Conservation (phyloP, 2,113 vertebrate species). For the Saiga tatarica region DNA sequence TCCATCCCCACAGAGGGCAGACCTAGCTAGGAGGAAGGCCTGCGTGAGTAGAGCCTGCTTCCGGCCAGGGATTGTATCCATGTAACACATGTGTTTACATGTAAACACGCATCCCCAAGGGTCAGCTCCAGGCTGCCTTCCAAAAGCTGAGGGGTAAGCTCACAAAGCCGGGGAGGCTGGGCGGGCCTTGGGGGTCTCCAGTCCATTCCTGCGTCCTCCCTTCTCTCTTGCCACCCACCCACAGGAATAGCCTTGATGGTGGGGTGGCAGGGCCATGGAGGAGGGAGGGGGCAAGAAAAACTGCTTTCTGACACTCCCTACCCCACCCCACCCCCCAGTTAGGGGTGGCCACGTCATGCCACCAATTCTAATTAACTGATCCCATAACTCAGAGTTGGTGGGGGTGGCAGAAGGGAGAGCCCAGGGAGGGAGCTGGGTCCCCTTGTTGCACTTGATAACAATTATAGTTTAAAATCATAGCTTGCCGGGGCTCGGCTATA, state of each 20-base stretch:
- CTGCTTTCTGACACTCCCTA: neutral
- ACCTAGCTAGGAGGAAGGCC: conserved; percentile 33
- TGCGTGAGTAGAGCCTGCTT: conserved; percentile 18
- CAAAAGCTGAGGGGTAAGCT: conserved; percentile 53
- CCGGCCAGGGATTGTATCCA: conserved; percentile 17
- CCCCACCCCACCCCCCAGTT: neutral
- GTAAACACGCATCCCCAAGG: conserved; percentile 65
- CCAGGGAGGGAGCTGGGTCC: conserved; percentile 80
- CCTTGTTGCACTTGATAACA: conserved; percentile 87
- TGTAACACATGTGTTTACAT: conserved; percentile 74
- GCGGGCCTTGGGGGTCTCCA: neutral
- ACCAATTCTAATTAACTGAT: conserved; percentile 74
- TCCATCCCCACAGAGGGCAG: neutral
- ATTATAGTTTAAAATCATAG: conserved; percentile 84
- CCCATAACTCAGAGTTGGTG: conserved; percentile 73
- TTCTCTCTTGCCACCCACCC: neutral
- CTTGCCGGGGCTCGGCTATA: conserved; percentile 85
- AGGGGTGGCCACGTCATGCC: conserved; percentile 40
- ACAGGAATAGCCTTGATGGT: neutral
- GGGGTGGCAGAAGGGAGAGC: conserved; percentile 71
- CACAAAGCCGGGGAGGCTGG: neutral
- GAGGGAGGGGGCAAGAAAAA: neutral
- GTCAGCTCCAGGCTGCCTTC: conserved; percentile 66
- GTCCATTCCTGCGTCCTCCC: neutral
- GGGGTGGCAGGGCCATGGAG: neutral